Base-by-base conservation (phyloP, 1,140 invertebrate genomes). In the Hyles euphorbiae region DNA sequence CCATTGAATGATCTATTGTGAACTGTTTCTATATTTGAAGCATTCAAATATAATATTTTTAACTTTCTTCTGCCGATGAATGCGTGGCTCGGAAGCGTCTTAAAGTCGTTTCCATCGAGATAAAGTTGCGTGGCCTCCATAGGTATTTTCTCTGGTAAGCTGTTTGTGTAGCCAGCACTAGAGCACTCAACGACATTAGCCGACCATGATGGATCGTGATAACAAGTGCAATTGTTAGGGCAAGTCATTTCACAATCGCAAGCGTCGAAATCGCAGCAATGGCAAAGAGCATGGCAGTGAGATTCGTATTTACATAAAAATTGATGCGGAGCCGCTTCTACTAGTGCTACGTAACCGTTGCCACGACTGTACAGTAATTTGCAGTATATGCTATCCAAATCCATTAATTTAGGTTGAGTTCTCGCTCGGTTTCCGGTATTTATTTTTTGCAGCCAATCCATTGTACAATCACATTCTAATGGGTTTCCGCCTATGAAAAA, bases 201-300 rank as follows among this genome's bases (percentile, higher is more conserved):
- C 36, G 94, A 94, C 96, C 96, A 98, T 10, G 95, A 95, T 76
- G 96, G 95, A 83, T 98, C 96, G 76, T 98, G 95, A 88, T 96
- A 98, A 86, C 97, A 98, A 36, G 95, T 95, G 82, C 97, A 98
- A 74, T 97, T 95, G 51, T 92, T 92, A 22, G 97, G 97, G 75
- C 97, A 98, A 22, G 95, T 97, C 96, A 98, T 97, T 90, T 98
- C 96, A 89, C 96, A 98, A 79, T 98, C 94, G 83, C 97, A 98
- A 32, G 96, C 96, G 81, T 97, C 96, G 74, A 96, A 98, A 77
- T 98, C 96, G 82, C 97, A 98, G 85, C 97, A 98, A 67, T 97
- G 95, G 79, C 97, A 98, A 48, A 96, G 81, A 0, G 96, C 94
- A 76, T 97, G 97, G 83, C 97, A 98, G 70, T 98, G 96, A 49